These are phyloP conservation scores for Drosophila ohnishii DNA, from an alignment of 1,140 invertebrate genomes.

Conservation along the genomic window DNA sequence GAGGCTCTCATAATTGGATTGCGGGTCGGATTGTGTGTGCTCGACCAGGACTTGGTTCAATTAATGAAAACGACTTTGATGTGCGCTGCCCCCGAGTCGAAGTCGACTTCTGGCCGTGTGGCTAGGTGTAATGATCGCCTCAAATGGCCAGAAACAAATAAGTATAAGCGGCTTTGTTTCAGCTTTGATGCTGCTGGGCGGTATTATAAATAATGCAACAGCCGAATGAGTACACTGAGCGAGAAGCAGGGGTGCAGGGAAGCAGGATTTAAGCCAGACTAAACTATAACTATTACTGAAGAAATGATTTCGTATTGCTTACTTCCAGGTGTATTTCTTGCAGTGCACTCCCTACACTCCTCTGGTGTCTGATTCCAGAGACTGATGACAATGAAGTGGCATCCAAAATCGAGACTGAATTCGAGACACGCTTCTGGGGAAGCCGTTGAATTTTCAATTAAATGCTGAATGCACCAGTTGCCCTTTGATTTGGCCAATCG, in stretches of 20 bases:
- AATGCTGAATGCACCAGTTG: slow-evolving; percentile 15
- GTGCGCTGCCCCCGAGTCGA: slow-evolving; percentile 30
- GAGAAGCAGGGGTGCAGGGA: no score
- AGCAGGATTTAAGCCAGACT: no score
- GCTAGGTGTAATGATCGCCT: slow-evolving; percentile 59
- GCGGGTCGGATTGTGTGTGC: slow-evolving; percentile 36
- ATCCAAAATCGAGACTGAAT: slow-evolving; percentile 13
- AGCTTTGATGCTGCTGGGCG: slow-evolving; percentile 13
- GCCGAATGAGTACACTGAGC: not conserved
- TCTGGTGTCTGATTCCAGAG: slow-evolving; percentile 5
- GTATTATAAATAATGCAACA: slow-evolving; percentile 50
- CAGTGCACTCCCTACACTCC: not conserved
- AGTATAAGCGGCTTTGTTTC: slow-evolving; percentile 48
- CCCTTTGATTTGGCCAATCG: not conserved
- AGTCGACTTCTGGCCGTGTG: slow-evolving; percentile 20
- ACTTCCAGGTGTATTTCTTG: not conserved
- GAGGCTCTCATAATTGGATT: slow-evolving; percentile 57
- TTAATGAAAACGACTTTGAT: slow-evolving; percentile 62
- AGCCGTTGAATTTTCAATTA: slow-evolving; percentile 26
- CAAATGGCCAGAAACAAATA: slow-evolving; percentile 26
- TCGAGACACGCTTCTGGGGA: slow-evolving; percentile 12
- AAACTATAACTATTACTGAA: not conserved
- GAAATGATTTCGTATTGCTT: no score
- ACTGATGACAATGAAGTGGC: slow-evolving; percentile 6
- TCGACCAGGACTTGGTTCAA: slow-evolving; percentile 39